These are phyloP conservation scores for Reticulitermes lucifugus DNA, from an alignment of 2,888 invertebrate species.

Conservation along the genomic window DNA sequence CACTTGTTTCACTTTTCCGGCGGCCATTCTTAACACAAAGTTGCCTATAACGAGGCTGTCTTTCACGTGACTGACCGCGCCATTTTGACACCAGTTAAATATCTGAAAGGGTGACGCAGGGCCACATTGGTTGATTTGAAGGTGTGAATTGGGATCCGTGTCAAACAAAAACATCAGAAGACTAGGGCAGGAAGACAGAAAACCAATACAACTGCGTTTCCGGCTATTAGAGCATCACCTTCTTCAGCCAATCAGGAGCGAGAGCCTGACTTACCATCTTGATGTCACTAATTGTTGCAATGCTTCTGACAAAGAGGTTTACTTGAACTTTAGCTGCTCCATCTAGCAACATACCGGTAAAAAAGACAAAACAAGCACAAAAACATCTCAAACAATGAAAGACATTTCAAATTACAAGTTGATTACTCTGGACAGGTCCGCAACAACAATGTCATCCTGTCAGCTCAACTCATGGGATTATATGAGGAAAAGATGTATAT, in stretches of 20 bases:
- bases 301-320: conserved; percentile 98
- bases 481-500: too few relatives aligned
- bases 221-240: conserved; percentile 31
- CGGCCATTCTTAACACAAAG: too few relatives aligned
- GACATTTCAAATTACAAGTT: not conserved
- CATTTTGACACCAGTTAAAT: too few relatives aligned
- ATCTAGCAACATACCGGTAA: conserved; percentile 68
- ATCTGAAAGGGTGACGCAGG: not conserved
- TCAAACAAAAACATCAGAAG: not conserved
- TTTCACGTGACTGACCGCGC: too few relatives aligned
- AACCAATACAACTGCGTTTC: conserved; percentile 19
- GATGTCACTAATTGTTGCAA: conserved; percentile 98
- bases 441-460: too few relatives aligned
- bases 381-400: conserved; percentile 29
- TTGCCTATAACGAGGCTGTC: too few relatives aligned
- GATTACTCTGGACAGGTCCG: not conserved
- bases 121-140: not conserved
- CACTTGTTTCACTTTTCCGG: too few relatives aligned
- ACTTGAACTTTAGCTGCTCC: conserved; percentile 97
- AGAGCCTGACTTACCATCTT: conserved; percentile 91
- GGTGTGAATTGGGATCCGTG: not conserved
- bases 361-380: conserved; percentile 40
- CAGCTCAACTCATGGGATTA: too few relatives aligned
- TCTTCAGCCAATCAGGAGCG: conserved; percentile 37
- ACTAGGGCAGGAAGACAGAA: not conserved